These are phyloP conservation scores for Eueides isabella DNA, from an alignment of 1,140 invertebrate genomes.

Conservation along the genomic window DNA sequence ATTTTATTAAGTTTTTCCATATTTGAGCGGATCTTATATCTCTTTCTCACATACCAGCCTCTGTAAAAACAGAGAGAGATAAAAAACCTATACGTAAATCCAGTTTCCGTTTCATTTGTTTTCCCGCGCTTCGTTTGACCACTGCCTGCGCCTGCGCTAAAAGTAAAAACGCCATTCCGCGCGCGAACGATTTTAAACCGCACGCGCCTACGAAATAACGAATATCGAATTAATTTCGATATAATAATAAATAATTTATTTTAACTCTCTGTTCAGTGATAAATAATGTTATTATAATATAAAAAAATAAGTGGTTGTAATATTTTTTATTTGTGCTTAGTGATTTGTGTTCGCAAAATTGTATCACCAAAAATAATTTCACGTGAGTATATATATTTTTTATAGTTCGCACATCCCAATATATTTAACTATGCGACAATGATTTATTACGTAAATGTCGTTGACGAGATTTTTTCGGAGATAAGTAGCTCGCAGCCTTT, in stretches of 20 bases:
- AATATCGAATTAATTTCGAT: slow-evolving; percentile 46
- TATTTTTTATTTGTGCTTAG: slow-evolving; percentile 44
- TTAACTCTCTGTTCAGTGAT: slow-evolving; percentile 46
- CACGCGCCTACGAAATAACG: slow-evolving; percentile 53
- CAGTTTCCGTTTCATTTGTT: slow-evolving; percentile 29
- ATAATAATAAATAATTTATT: slow-evolving; percentile 10
- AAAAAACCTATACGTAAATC: not conserved
- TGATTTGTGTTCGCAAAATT: slow-evolving; percentile 49
- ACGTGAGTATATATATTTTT: not conserved
- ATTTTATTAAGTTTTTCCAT: no score
- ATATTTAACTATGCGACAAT: not conserved
- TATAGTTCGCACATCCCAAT: not conserved
- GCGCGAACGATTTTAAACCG: slow-evolving; percentile 63
- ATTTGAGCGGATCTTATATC: not conserved
- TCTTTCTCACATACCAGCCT: not conserved
- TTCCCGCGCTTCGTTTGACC: slow-evolving; percentile 57
- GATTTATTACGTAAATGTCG: slow-evolving; percentile 27
- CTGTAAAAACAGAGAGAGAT: not conserved
- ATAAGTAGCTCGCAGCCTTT: slow-evolving; percentile 48
- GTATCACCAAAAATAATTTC: slow-evolving; percentile 26
- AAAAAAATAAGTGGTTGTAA: slow-evolving; percentile 35
- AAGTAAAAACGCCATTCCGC: slow-evolving; percentile 60
- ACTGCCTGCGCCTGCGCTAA: slow-evolving; percentile 29
- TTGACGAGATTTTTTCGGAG: slow-evolving; percentile 43
- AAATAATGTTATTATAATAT: slow-evolving; percentile 45